Evolutionary conservation across 2,888 invertebrate species (phyloP), one percentile per base, ranked within the genome.

Genomic region (Oscheius sp.): DNA sequence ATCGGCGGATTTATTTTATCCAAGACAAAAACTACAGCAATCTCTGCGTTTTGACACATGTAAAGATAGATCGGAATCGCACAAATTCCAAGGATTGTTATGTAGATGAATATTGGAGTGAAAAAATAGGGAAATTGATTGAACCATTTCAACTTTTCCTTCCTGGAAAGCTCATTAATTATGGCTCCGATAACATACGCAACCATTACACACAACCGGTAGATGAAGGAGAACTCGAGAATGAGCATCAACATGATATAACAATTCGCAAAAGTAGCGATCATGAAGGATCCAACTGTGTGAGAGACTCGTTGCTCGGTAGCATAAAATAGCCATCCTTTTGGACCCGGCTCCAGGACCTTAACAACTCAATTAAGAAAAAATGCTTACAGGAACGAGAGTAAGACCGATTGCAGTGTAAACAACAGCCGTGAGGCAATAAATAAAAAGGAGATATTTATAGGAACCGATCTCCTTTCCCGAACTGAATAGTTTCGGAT

Each of bases 321-420:
- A 6, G 62, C 62, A 24, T 47, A 62, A 30, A 62, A 62, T 20
- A 62, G 62, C 47, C 49, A 62, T 20, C 62, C 62, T 33, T 62
- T 62, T 20, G 17, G 33, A 12, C 33, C 30, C 9, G 62, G 62
- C 24, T 47, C 62, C 24, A 62, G 33, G 24, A 62, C 47, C 62
- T 62, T 20, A n/a, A 47, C 30, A 47, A 44, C 14, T 41, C 20
- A 20, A n/a, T n/a, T n/a, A n/a, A n/a, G n/a, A n/a, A n/a, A n/a
- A n/a, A n/a, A n/a, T n/a, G n/a, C 62, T 47, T 26, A 62, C 62
- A 14, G 62, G 62, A 33, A 62, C 62, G 22, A 62, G n/a, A 8
- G 49, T 8, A n/a, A 62, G 44, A 26, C 44, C 30, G 26, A 59
- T 26, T 2, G 59, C 17, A 20, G 47, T 47, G 62, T 62, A 45